Conservation (phyloP, 2,113 vertebrate genomes). For the Australoheros scitulus region DNA sequence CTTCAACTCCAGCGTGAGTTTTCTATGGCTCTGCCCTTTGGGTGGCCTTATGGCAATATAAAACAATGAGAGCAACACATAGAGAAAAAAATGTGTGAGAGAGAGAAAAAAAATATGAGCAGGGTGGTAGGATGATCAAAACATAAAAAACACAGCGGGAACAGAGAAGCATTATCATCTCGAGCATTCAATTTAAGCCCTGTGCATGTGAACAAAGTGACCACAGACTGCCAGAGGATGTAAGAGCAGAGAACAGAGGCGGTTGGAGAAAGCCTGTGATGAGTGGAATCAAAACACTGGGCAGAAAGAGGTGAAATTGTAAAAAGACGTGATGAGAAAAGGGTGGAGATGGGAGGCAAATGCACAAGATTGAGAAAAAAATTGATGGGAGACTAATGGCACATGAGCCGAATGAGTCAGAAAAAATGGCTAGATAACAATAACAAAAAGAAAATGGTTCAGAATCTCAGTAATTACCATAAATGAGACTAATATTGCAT, state of each 20-base stretch:
- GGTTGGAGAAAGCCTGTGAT: constrained; percentile 16
- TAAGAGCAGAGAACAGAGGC: constrained; percentile 16
- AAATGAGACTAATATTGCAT: constrained; percentile 51
- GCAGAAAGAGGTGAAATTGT: constrained; percentile 19
- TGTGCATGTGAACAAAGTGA: constrained; percentile 33
- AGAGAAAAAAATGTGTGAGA: neutral
- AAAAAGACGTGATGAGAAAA: constrained; percentile 36
- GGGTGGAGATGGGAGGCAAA: constrained; percentile 4
- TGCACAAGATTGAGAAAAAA: constrained; percentile 12
- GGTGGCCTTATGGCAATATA: constrained; percentile 14
- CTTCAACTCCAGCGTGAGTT: constrained; percentile 4
- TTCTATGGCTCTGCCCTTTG: constrained; percentile 10
- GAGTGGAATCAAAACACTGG: neutral
- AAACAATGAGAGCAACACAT: constrained; percentile 17
- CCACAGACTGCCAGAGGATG: constrained; percentile 17
- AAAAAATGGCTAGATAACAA: neutral
- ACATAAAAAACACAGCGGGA: constrained; percentile 10
- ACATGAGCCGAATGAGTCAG: constrained; percentile 30
- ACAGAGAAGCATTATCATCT: constrained; percentile 30
- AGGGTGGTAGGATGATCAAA: constrained; percentile 24
- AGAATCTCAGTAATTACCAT: constrained; percentile 50
- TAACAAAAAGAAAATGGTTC: neutral
- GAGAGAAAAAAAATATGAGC: neutral
- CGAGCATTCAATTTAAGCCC: constrained; percentile 17
- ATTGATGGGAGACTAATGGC: constrained; percentile 20